Base-by-base conservation (phyloP, 1,140 invertebrate species). In the Choristoneura fumiferana region DNA sequence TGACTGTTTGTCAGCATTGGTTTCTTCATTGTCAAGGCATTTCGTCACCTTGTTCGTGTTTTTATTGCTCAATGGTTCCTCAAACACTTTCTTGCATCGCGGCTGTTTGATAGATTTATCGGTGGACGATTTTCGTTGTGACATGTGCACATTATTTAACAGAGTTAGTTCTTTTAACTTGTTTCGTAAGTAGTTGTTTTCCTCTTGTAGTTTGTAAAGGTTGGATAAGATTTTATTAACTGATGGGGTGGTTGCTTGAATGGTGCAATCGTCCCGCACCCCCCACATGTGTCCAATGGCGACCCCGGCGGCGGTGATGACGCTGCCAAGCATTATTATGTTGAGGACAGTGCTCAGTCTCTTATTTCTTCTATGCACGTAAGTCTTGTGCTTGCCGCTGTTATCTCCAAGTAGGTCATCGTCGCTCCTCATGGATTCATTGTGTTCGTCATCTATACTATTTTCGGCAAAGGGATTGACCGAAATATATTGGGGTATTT, bases 281-380 rank as follows among this genome's bases (percentile, higher is more conserved):
- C 88, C 88, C 89, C 88, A 90, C 75, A 89, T 84, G 55, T 90
- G 86, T 0, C 89, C 89, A 15, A 90, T 81, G 9, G 89, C 88
- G 15, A 90, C 78, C 2, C 86, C 86, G 40, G 80, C 81, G 22
- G 88, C 82, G 9, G 83, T 89, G 29, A 90, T 84, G 8, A 90
- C 78, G 73, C 86, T 89, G 35, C 84, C 87, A 9, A 90, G 57
- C 37, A 90, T 76, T 34, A 90, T 82, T 10, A 89, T 82, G 54
- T 90, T 89, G 1, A 90, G 74, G 6, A 90, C 72, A 15, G 76
- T 83, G 57, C 88, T 90, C 10, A 90, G 64, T 58, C 78, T 82
- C 58, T 89, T 89, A 62, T 90, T 90, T 65, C 84, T 76, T 68
- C 75, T 78, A 57, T 90, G 89, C 10, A 90, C 85, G 77, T 90